Evolutionary conservation across 2,888 invertebrate genomes (phyloP).

Genomic region (Deroplatys truncata): DNA sequence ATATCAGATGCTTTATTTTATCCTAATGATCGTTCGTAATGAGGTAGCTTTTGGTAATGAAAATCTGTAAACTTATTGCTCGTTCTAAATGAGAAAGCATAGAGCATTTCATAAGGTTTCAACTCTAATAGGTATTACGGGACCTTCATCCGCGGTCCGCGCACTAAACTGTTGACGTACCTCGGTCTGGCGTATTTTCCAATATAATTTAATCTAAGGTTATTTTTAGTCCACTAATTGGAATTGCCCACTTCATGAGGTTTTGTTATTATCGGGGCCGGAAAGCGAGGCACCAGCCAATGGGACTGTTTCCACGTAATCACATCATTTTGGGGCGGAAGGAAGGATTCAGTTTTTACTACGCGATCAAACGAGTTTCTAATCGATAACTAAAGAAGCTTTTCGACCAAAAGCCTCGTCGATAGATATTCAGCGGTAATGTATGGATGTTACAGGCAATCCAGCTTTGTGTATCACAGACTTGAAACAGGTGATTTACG

Average conservation of each 20-base stretch:
- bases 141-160: no score
- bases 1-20: no score
- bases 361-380: not conserved
- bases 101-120: no score
- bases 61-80: no score
- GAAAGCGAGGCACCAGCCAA: no score
- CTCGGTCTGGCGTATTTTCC: no score
- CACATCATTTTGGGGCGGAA: not conserved
- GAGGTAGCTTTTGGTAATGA: no score
- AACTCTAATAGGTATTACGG: no score
- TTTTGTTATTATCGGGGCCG: not conserved
- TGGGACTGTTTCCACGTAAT: not conserved
- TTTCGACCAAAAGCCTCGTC: not conserved
- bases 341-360: not conserved
- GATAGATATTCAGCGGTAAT: not conserved
- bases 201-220: no score
- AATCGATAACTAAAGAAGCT: not conserved
- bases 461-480: not conserved
- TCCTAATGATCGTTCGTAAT: no score
- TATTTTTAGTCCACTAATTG: not conserved
- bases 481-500: not conserved
- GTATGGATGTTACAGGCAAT: not conserved
- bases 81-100: no score
- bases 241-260: not conserved
- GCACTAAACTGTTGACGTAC: no score